Percentiles rank a stretch among this genome's conserved stretches.
These are phyloP conservation scores for Lepus oiostolus DNA, from an alignment of 2,797 vertebrate species.

Conservation along the genomic window DNA sequence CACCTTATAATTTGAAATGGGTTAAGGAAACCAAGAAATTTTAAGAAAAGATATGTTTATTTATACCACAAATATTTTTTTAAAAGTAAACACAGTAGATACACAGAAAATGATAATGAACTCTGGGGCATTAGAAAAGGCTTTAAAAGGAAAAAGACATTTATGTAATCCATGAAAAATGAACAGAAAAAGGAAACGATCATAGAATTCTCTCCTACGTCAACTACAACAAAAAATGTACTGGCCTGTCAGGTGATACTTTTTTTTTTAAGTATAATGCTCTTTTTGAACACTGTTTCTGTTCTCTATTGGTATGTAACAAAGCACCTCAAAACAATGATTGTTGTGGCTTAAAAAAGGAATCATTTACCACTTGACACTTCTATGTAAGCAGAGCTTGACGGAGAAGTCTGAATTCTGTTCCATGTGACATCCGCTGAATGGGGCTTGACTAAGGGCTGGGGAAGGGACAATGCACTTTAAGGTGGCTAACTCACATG, in stretches of 20 bases:
- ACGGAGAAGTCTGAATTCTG: not conserved
- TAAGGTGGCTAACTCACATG: not conserved
- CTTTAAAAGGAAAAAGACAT: not conserved
- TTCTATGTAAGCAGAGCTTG: not conserved
- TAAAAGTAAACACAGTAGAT: not conserved
- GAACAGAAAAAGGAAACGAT: not conserved
- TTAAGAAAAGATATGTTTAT: not conserved
- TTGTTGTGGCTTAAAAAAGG: not conserved
- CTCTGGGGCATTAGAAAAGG: not conserved
- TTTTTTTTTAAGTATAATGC: not conserved
- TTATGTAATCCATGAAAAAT: not conserved
- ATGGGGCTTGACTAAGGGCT: not conserved
- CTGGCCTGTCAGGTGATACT: not conserved
- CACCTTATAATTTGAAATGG: not conserved
- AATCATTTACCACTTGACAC: not conserved
- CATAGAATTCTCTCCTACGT: not conserved
- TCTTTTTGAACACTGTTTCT: not conserved
- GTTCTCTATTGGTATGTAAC: not conserved
- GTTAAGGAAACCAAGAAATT: not conserved
- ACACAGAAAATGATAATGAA: not conserved
- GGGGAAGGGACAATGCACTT: not conserved
- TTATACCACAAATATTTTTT: not conserved
- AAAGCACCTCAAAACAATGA: not conserved
- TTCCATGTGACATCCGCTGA: not conserved
- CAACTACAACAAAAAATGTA: not conserved